These are phyloP conservation scores for Erethizon dorsatum DNA, from an alignment of 2,797 vertebrate genomes.

Conservation along the genomic window DNA sequence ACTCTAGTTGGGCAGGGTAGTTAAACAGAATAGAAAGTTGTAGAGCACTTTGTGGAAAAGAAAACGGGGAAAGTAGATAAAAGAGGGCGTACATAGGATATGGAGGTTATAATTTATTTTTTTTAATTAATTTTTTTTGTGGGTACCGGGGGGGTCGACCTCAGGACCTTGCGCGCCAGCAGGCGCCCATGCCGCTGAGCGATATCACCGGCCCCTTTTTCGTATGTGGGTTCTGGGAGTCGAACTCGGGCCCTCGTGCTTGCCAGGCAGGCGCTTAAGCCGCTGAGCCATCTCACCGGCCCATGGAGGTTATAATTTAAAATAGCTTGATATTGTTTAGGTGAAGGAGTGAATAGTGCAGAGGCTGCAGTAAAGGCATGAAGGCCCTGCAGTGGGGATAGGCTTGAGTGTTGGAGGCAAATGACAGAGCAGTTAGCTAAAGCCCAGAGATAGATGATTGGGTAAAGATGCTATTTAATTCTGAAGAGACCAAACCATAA, in stretches of 20 bases:
- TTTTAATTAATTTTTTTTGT: too few relatives aligned
- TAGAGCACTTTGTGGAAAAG: not conserved
- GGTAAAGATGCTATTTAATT: not conserved
- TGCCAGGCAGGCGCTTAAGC: too few relatives aligned
- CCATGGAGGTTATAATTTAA: slow-evolving; percentile 32
- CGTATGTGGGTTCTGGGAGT: too few relatives aligned
- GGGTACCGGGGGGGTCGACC: too few relatives aligned
- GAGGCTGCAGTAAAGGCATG: not conserved
- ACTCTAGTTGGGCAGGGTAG: not conserved
- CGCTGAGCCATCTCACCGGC: too few relatives aligned
- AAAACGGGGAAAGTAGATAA: not conserved
- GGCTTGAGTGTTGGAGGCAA: not conserved
- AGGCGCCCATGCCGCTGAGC: too few relatives aligned
- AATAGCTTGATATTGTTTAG: not conserved
- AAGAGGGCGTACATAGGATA: not conserved
- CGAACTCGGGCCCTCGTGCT: too few relatives aligned
- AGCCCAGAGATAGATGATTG: not conserved
- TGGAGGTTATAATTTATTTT: slow-evolving; percentile 15
- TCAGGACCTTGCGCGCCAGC: too few relatives aligned
- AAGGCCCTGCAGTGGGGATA: not conserved
- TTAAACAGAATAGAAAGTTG: not conserved
- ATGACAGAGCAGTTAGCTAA: not conserved
- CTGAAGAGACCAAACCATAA: not conserved
- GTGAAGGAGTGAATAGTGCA: not conserved
- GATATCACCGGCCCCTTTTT: too few relatives aligned